Evolutionary conservation across 1,140 invertebrate species (phyloP).

Genomic region (Ceratosolen solmsi): DNA sequence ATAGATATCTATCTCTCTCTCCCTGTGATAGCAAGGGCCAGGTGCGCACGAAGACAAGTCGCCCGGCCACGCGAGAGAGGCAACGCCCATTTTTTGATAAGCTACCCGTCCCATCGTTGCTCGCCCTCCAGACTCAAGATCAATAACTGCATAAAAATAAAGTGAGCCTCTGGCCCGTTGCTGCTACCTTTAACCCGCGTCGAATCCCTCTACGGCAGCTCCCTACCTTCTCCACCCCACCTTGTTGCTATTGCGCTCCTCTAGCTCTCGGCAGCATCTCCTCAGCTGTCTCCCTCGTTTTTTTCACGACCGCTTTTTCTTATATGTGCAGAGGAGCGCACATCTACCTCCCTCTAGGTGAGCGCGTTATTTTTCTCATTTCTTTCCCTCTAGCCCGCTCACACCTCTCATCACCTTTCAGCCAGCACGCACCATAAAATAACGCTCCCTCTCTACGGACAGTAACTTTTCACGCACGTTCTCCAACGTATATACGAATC

Average conservation of each 20-base stretch:
- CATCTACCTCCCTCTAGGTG: neutral
- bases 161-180: conserved; percentile 72
- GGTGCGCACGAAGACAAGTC: conserved; percentile 21
- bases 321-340: conserved; percentile 4
- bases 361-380: neutral
- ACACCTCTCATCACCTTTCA: neutral
- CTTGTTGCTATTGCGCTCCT: neutral
- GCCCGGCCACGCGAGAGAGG: conserved; percentile 59
- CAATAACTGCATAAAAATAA: conserved; percentile 75
- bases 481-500: neutral
- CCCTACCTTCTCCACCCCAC: conserved; percentile 51
- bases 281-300: conserved; percentile 52
- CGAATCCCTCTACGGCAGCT: conserved; percentile 49
- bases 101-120: conserved; percentile 67
- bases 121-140: conserved; percentile 62
- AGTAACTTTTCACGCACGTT: neutral
- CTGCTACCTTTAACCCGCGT: conserved; percentile 70
- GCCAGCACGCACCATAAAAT: conserved; percentile 38
- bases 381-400: conserved; percentile 27
- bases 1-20: neutral
- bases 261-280: neutral
- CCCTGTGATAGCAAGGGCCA: neutral
- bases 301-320: conserved; percentile 48
- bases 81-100: conserved; percentile 75
- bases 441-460: conserved; percentile 37